Evolutionary conservation across 2,113 vertebrate genomes (phyloP), one percentile per base, ranked within the genome.

Genomic region (Megaceryle maxima): DNA sequence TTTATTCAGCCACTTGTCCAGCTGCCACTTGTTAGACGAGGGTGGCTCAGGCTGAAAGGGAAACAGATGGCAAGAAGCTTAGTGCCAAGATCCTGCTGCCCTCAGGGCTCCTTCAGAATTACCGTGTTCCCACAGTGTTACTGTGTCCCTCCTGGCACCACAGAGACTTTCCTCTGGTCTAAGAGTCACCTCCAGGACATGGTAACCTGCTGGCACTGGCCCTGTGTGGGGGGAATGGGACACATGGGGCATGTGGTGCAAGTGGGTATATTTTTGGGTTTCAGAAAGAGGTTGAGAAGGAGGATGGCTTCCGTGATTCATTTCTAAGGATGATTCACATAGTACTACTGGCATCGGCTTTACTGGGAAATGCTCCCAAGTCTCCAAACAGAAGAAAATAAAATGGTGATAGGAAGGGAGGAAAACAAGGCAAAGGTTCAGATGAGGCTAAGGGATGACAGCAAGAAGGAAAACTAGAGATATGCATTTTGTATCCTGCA

Each of bases 1-100:
- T 88, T 99, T 99, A 94, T 99, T 99, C 70, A 99, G 97, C 99
- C 99, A 99, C 98, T 99, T 99, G 97, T 99, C 99, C 97, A 99
- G 97, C 96, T 99, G 99, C 99, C 99, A 99, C 96, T 99, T 99
- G 97, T 99, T 98, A 60, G 98, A 98, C 12, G 98, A 98, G 5
- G 98, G 98, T 2, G 98, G 98, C 84, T 99, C 98, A 0, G 98
- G 97, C 99, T 99, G 94, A 77, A 98, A 98, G 74, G 55, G 83
- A 95, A 96, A 90, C 31, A 94, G 88, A 95, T 7, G 35, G 35
- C 60, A 94, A 72, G 2, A 11, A 51, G 50, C 44, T 98, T 56
- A 96, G 78, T 50, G 67, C 70, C 0, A 5, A 81, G 56, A 25
- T 17, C 48, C 31, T 46, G 26, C 43, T 50, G 87, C 26, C 7